A percentile compares a stretch with the other conserved stretches of the same genome.
These are phyloP conservation scores for Drosophila equinoxialis DNA, from an alignment of 1,140 invertebrate species.

Conservation along the genomic window DNA sequence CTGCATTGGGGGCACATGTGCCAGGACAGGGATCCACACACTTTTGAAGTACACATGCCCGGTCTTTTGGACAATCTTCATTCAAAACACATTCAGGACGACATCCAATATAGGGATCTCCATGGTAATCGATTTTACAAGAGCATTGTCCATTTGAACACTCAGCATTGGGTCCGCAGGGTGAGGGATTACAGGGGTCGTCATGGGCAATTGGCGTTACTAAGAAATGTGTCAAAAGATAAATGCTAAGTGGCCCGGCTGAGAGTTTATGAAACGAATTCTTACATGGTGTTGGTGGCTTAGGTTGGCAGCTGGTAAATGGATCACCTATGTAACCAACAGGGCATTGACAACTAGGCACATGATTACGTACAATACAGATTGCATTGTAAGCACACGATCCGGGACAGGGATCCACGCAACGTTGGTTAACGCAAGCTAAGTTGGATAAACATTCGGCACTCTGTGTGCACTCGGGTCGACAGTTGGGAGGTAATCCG, in stretches of 20 bases:
- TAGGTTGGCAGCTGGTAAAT: conserved; percentile 71
- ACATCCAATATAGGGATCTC: conserved; percentile 82
- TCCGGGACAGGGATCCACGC: conserved; percentile 85
- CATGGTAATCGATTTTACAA: conserved; percentile 85
- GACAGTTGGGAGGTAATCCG: conserved; percentile 85
- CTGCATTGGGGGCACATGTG: conserved; percentile 87
- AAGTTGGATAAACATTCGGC: conserved; percentile 84
- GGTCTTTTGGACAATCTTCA: conserved; percentile 85
- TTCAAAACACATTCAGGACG: conserved; percentile 73
- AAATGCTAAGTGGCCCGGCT: not conserved
- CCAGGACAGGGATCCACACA: conserved; percentile 88
- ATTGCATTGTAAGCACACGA: conserved; percentile 86
- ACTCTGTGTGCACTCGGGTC: conserved; percentile 86
- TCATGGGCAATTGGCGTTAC: conserved; percentile 74
- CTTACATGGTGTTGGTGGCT: conserved; percentile 68
- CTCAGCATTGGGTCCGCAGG: conserved; percentile 87
- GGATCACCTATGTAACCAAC: conserved; percentile 89
- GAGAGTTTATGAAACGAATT: not conserved
- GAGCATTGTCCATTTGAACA: conserved; percentile 86
- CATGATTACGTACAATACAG: conserved; percentile 87
- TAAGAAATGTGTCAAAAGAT: conserved; percentile 61
- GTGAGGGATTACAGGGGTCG: conserved; percentile 87
- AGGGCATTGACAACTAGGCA: conserved; percentile 87
- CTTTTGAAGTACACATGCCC: conserved; percentile 86
- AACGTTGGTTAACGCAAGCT: conserved; percentile 85